Evolutionary conservation across 1,140 invertebrate species (phyloP).

Genomic region (Leptinotarsa lineolata): DNA sequence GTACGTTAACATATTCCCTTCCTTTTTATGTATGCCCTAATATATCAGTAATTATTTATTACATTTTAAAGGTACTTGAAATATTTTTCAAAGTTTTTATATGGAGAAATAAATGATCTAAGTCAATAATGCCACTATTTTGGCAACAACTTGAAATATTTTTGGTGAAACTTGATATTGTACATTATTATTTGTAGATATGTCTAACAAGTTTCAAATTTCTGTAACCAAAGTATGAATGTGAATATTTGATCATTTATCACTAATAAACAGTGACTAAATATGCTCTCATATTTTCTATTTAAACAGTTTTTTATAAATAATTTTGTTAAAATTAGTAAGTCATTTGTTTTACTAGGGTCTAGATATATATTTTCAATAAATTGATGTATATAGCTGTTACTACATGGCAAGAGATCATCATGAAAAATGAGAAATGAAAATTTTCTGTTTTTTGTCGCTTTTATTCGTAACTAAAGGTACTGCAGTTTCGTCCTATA

Average conservation of each 20-base stretch:
- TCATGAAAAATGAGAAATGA: too few relatives aligned
- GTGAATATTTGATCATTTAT: constrained; percentile 7
- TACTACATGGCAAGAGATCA: too few relatives aligned
- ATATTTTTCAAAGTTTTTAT: constrained; percentile 9
- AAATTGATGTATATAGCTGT: too few relatives aligned
- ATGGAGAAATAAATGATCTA: constrained; percentile 16
- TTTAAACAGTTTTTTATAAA: too few relatives aligned
- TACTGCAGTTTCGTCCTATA: too few relatives aligned
- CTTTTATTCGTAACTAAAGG: too few relatives aligned
- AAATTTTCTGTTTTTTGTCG: too few relatives aligned
- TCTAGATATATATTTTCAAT: too few relatives aligned
- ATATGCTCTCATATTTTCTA: neutral
- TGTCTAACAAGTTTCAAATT: constrained; percentile 3
- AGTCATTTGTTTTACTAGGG: too few relatives aligned
- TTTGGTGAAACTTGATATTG: constrained; percentile 3
- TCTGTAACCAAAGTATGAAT: constrained; percentile 8
- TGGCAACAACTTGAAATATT: neutral
- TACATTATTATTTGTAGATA: constrained; percentile 5
- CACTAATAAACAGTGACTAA: constrained; percentile 6
- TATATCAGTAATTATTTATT: constrained; percentile 32
- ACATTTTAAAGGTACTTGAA: constrained; percentile 22
- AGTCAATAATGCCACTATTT: constrained; percentile 5
- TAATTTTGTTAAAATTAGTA: too few relatives aligned
- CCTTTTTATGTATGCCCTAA: constrained; percentile 29
- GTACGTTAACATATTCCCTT: constrained; percentile 34